Percentiles rank a stretch among this genome's conserved stretches.
Evolutionary conservation across 2,888 invertebrate species (phyloP).

Genomic region (Ptilodon capucinus): DNA sequence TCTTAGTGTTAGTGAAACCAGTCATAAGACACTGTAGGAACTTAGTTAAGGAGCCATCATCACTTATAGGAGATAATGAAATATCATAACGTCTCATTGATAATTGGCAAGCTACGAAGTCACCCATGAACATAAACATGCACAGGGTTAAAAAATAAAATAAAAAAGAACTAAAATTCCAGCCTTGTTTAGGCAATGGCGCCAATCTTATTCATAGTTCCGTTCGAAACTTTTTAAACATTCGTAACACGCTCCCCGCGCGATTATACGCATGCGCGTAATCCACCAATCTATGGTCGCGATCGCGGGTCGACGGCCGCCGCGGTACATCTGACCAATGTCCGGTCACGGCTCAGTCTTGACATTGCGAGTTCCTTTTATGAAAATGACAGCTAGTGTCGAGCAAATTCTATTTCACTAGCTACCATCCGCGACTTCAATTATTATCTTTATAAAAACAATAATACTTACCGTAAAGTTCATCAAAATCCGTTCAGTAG

Average conservation of each 20-base stretch:
- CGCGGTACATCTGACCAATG: slow-evolving; percentile 48
- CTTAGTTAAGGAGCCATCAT: too few relatives aligned
- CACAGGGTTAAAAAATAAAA: not conserved
- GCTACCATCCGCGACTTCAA: too few relatives aligned
- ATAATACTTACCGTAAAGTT: too few relatives aligned
- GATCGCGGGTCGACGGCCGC: slow-evolving; percentile 56
- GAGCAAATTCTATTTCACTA: too few relatives aligned
- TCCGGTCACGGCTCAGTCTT: slow-evolving; percentile 65
- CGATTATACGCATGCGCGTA: slow-evolving; percentile 54
- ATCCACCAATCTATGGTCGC: slow-evolving; percentile 57
- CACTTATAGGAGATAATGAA: too few relatives aligned
- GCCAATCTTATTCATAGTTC: slow-evolving; percentile 20
- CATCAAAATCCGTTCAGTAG: too few relatives aligned
- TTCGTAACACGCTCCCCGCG: slow-evolving; percentile 54
- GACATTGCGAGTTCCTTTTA: slow-evolving; percentile 59
- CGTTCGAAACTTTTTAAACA: slow-evolving; percentile 43
- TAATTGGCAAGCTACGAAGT: too few relatives aligned
- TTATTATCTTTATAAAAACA: too few relatives aligned
- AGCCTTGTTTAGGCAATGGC: not conserved
- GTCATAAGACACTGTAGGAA: too few relatives aligned
- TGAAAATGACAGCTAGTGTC: slow-evolving; percentile 13
- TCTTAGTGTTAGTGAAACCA: too few relatives aligned
- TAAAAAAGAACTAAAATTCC: slow-evolving; percentile 15
- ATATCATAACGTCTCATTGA: too few relatives aligned
- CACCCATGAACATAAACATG: too few relatives aligned